Base-by-base conservation (phyloP, 2,113 vertebrate genomes). In the Stigmatopora argus region DNA sequence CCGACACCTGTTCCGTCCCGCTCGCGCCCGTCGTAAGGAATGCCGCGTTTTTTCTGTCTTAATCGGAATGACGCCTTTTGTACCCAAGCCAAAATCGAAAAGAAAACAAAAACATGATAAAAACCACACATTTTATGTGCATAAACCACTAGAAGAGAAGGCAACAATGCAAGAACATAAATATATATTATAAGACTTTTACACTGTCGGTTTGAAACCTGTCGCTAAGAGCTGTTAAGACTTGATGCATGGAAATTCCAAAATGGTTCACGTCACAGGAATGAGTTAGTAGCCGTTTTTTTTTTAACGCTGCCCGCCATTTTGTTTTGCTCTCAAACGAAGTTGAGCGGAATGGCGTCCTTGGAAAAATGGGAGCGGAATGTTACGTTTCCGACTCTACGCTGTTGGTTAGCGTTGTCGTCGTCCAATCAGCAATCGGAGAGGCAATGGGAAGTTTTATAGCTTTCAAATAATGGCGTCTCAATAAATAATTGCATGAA, bases 161-260 rank as follows among this genome's bases (percentile, higher is more conserved):
- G 23, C 72, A 91, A 92, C 91, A 92, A 94, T 85, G 90, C 78
- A 78, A 87, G 78, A 92, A 95, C 93, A 94, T 95, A 95, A 95
- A 96, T 94, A 96, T 85, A 90, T 90, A 90, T 91, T 87, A 48
- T 64, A 64, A 64, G 58, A 61, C 58, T 61, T 61, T 59, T 83
- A 88, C 76, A 82, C 74, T 75, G 75, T 76, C 89, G 91, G 82
- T 90, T 91, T 88, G 77, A 79, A 70, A 89, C 80, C 87, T 89
- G 90, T 87, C 87, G 11, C 83, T 88, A 90, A 31, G 26, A 31
- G 26, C 87, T 89, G 89, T 88, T 92, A 65, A 72, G 84, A 86
- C 89, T 78, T 84, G 83, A 89, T 85, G 84, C 69, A 80, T 67
- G 79, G 63, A 68, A 80, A 82, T 78, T 79, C 58, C 62, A 70